Conservation (phyloP, 2,113 vertebrate species). For the Oenanthe oenanthe region DNA sequence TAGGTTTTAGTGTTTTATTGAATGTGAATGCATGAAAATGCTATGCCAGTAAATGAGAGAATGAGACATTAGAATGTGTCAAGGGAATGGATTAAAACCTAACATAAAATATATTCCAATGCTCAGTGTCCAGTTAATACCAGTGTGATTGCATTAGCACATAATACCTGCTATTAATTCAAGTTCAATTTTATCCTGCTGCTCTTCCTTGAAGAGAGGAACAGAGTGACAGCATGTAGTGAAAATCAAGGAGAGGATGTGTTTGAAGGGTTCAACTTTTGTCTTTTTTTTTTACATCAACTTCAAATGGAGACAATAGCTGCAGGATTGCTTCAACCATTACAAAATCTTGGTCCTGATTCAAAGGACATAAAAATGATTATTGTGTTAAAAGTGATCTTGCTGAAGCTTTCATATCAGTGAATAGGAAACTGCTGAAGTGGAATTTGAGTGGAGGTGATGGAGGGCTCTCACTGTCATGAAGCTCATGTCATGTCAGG, state of each 20-base stretch:
- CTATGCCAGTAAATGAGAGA: neutral
- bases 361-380: neutral
- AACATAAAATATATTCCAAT: neutral
- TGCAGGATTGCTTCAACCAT: neutral
- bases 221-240: neutral
- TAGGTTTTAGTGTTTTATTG: neutral
- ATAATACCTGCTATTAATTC: conserved; percentile 19
- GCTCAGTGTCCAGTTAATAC: neutral
- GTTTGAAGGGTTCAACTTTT: neutral
- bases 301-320: neutral
- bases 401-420: neutral
- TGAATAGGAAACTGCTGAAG: neutral
- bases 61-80: neutral
- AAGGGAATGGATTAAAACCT: neutral
- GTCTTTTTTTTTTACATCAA: neutral
- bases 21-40: neutral
- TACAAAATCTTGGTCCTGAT: neutral
- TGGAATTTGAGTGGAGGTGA: neutral
- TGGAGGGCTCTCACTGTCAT: neutral
- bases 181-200: neutral
- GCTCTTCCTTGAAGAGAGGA: neutral
- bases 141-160: conserved; percentile 8
- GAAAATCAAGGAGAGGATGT: neutral
- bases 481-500: neutral
- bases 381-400: neutral